phyloP scores from a whole-genome alignment of 2,797 vertebrate species.

The Cygnus olor region DNA sequence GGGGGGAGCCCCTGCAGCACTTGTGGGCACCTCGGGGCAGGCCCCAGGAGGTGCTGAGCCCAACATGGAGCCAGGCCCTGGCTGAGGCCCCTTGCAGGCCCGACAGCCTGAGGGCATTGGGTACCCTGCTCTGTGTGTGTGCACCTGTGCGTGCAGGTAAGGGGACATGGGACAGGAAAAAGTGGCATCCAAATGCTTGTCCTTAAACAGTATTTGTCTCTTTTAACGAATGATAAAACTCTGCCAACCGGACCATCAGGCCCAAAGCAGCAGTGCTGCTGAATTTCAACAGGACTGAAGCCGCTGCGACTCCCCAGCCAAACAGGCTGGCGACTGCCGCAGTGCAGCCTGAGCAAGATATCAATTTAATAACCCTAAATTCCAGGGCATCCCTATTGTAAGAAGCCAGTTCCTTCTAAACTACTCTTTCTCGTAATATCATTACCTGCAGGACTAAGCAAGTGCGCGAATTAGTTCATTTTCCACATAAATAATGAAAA shows the following conservation, averaged over 20 bases:
- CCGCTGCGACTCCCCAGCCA: not conserved
- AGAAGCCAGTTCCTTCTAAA: not conserved
- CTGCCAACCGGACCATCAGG: not conserved
- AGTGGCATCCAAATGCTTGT: not conserved
- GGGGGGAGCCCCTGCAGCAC: too few species aligned
- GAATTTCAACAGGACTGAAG: not conserved
- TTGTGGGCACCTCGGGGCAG: not conserved
- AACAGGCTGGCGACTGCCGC: not conserved
- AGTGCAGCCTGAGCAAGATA: fast-evolving
- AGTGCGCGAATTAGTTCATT: constrained; percentile 45
- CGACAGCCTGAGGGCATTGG: too few species aligned
- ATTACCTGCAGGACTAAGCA: constrained; percentile 16
- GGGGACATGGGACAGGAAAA: not conserved
- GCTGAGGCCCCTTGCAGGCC: not conserved
- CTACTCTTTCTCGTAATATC: constrained; percentile 41
- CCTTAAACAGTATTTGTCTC: not conserved
- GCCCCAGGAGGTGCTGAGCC: not conserved
- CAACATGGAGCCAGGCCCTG: fast-evolving
- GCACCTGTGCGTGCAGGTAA: not conserved
- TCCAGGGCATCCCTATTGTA: not conserved
- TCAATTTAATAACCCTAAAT: constrained; percentile 28
- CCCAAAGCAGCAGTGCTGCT: fast-evolving
- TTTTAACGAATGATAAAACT: not conserved
- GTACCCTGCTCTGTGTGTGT: too few species aligned
- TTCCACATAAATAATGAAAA: constrained; percentile 43